Percentiles rank a stretch among this genome's conserved stretches.
Evolutionary conservation across 1,140 invertebrate genomes (phyloP).

Genomic region (Antheraea pernyi): DNA sequence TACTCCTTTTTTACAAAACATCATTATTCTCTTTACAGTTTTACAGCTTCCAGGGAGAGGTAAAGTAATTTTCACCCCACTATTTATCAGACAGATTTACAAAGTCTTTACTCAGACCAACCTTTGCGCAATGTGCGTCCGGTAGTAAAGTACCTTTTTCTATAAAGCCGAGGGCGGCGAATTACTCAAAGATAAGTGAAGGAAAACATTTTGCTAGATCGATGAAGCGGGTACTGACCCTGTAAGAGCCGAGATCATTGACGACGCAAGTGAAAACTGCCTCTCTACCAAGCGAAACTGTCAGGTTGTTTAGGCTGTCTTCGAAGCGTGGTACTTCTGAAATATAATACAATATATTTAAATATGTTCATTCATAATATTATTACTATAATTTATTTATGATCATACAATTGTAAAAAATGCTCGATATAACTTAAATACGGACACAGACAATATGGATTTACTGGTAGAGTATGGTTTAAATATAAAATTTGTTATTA

Average conservation of each 20-base stretch:
- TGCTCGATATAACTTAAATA: too few relatives aligned
- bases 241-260: slow-evolving; percentile 87
- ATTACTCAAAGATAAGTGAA: slow-evolving; percentile 5
- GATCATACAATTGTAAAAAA: too few relatives aligned
- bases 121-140: background rate
- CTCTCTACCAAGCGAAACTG: slow-evolving; percentile 88
- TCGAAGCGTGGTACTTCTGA: slow-evolving; percentile 85
- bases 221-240: slow-evolving; percentile 79
- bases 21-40: background rate
- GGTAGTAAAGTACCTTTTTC: slow-evolving; percentile 2
- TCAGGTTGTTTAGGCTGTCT: slow-evolving; percentile 89
- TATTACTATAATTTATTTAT: too few relatives aligned
- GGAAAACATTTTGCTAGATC: background rate
- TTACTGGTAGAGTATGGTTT: too few relatives aligned
- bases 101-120: background rate
- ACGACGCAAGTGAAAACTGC: slow-evolving; percentile 89
- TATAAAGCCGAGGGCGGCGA: background rate
- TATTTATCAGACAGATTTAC: background rate
- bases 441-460: too few relatives aligned
- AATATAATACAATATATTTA: background rate
- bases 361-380: background rate
- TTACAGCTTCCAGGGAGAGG: background rate
- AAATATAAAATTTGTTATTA: too few relatives aligned
- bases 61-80: background rate
- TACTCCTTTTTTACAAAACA: background rate